These are phyloP conservation scores for Lasioglossum pauxillum DNA, from an alignment of 2,888 invertebrate species.

Conservation along the genomic window DNA sequence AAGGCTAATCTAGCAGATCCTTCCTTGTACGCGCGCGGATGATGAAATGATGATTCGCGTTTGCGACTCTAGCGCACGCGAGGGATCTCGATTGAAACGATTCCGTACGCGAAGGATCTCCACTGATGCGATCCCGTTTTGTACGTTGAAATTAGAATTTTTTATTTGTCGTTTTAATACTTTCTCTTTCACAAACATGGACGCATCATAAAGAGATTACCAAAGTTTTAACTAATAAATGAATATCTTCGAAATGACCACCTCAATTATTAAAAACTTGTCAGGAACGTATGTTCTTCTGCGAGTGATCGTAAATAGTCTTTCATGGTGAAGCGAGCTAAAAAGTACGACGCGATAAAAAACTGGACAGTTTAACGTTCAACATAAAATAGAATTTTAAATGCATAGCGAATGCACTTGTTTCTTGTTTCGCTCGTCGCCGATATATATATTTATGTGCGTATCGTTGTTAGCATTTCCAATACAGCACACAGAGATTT, in stretches of 20 bases:
- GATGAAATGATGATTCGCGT: no score
- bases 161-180: no score
- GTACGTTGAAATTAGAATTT: no score
- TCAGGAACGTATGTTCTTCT: not conserved
- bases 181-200: not conserved
- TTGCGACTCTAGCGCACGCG: no score
- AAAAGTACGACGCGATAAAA: not conserved
- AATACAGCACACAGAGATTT: not conserved
- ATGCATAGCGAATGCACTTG: not conserved
- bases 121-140: no score
- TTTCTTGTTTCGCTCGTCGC: not conserved
- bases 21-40: no score
- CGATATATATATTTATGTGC: not conserved
- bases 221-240: no score
- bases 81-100: no score
- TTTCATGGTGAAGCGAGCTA: not conserved
- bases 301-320: not conserved
- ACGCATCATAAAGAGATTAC: not conserved
- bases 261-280: not conserved
- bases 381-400: not conserved
- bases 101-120: no score
- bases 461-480: not conserved
- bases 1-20: no score
- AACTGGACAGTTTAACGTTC: not conserved
- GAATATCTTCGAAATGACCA: no score